Percentiles rank a stretch among this genome's conserved stretches.
Evolutionary conservation across 2,113 vertebrate species (phyloP).

Genomic region (Todiramphus chloris): DNA sequence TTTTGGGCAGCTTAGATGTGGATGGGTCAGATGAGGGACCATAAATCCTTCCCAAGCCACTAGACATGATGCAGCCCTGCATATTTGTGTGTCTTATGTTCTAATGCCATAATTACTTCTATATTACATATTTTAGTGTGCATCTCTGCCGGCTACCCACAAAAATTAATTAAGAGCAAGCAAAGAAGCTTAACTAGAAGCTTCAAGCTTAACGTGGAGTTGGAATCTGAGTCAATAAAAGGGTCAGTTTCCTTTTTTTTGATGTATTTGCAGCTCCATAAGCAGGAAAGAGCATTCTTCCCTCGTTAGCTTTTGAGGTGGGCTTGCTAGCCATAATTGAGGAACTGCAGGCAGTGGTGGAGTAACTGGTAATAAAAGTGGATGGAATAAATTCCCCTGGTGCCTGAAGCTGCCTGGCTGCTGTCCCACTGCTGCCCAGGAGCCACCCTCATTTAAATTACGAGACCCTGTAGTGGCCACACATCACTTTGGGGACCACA

Average conservation of each 20-base stretch:
- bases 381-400: neutral
- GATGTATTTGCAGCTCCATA: neutral
- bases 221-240: constrained; percentile 7
- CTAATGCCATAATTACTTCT: neutral
- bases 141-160: neutral
- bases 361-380: neutral
- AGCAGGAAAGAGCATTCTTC: neutral
- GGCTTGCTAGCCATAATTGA: neutral
- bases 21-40: neutral
- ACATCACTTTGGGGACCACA: neutral
- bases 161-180: neutral
- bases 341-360: neutral
- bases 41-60: neutral
- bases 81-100: neutral
- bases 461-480: neutral
- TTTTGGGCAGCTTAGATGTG: neutral
- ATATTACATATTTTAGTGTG: neutral
- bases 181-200: neutral
- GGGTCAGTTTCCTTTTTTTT: neutral
- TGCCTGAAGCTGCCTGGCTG: constrained; percentile 41
- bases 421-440: constrained; percentile 16
- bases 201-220: neutral
- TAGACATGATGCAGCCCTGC: neutral
- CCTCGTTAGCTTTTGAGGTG: neutral
- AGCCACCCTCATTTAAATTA: neutral